Conservation (phyloP, 2,888 invertebrate genomes). For the Himalopsyche anomala region DNA sequence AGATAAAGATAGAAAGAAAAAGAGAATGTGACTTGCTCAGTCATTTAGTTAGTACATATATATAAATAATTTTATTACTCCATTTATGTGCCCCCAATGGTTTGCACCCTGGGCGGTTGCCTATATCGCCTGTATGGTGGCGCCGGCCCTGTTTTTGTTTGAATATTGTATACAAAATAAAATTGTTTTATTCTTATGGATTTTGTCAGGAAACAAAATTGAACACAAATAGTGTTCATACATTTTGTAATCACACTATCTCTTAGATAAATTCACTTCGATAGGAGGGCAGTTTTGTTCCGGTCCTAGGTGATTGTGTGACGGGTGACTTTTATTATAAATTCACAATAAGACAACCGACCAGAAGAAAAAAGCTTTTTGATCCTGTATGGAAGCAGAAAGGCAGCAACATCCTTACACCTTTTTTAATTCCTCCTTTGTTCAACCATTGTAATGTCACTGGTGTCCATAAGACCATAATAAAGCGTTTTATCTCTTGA, state of each 20-base stretch:
- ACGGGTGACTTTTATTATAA: slow-evolving; percentile 8
- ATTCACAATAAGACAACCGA: background rate
- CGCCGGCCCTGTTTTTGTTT: too few species aligned
- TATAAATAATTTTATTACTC: too few species aligned
- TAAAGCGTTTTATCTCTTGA: slow-evolving; percentile 63
- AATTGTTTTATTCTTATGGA: too few species aligned
- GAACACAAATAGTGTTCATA: background rate
- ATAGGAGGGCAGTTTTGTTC: slow-evolving; percentile 31
- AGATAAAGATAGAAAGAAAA: too few species aligned
- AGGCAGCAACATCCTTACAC: slow-evolving; percentile 56
- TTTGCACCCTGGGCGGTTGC: too few species aligned
- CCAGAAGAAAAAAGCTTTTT: background rate
- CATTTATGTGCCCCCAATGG: too few species aligned
- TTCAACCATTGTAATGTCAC: slow-evolving; percentile 52
- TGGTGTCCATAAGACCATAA: slow-evolving; percentile 60
- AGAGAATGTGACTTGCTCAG: too few species aligned
- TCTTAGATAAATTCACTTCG: background rate
- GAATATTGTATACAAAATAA: too few species aligned
- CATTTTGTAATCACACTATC: background rate
- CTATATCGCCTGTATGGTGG: too few species aligned
- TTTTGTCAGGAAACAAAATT: too few species aligned
- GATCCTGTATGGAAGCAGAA: slow-evolving; percentile 44
- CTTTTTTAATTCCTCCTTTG: slow-evolving; percentile 47
- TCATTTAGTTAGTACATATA: too few species aligned
- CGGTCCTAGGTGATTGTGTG: background rate